Evolutionary conservation across 2,888 invertebrate genomes (phyloP), one percentile per base, ranked within the genome.

Genomic region (Lampropteryx suffumata): DNA sequence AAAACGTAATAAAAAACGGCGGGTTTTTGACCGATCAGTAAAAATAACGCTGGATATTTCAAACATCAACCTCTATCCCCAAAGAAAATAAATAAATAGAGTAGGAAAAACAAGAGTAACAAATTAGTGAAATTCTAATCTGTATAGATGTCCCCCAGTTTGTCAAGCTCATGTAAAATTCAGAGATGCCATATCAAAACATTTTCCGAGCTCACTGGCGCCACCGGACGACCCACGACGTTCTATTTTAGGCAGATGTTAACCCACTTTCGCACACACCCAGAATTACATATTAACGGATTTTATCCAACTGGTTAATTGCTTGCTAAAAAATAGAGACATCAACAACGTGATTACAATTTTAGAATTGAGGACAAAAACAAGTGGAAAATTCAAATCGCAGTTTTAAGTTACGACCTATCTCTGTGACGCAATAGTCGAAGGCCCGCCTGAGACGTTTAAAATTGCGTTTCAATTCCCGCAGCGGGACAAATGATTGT

Each of bases 211-310:
- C 58, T 69, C 67, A 42, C 48, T 56, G 54, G 42, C 39, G 44
- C 68, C 73, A 71, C 67, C 73, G 72, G 74, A 71, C 72, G 73
- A 72, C 69, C 71, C 71, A 66, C 78, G 78, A 73, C 79, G 76
- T 67, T 82, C 85, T 85, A 84, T 84, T 85, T 84, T 70, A 65
- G 76, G 61, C 71, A 59, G 66, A 71, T 71, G 79, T 76, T 84
- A 84, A 83, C 85, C 85, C 71, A 85, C 76, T 82, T 85, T 77
- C 71, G 59, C 61, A 63, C 62, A 69, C 70, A 69, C 64, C 64
- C 69, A 73, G 75, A 73, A 73, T 73, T 73, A 79, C 82, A 75
- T 79, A 79, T 82, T 78, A 79, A 78, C 78, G 59, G 70, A 75
- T 67, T 72, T 76, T 65, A 72, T 69, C 64, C 65, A 63, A 61